A percentile compares a stretch with the other conserved stretches of the same genome.
phyloP scores from a whole-genome alignment of 30 jellyfish, hydroid and myxozoan genomes.

The Aurelia sp. region DNA sequence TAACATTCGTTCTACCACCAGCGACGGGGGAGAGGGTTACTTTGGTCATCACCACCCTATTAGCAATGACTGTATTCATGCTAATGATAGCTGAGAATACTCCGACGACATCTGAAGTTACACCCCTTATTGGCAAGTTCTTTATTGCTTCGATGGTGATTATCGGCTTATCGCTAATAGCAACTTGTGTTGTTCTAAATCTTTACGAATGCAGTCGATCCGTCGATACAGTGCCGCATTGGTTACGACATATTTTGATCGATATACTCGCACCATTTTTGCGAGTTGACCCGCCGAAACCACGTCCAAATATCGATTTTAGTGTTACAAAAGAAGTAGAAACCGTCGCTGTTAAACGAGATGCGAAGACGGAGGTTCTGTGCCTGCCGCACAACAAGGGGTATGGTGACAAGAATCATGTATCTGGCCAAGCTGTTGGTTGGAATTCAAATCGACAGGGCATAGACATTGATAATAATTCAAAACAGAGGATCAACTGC shows the following conservation, averaged over 20 bases:
- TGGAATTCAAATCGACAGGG: slow-evolving; percentile 48
- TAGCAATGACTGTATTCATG: slow-evolving; percentile 96
- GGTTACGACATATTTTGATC: slow-evolving; percentile 60
- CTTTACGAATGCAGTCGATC: slow-evolving; percentile 83
- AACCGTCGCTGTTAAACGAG: slow-evolving; percentile 48
- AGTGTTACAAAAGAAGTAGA: slow-evolving; percentile 33
- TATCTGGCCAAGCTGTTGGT: slow-evolving; percentile 19
- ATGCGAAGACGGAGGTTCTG: slow-evolving; percentile 50
- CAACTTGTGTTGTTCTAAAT: slow-evolving; percentile 87
- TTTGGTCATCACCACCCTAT: slow-evolving; percentile 85
- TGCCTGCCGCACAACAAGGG: slow-evolving; percentile 57
- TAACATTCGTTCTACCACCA: slow-evolving; percentile 92
- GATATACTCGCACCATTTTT: slow-evolving; percentile 89
- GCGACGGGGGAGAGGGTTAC: slow-evolving; percentile 98
- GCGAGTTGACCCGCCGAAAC: slow-evolving; percentile 82
- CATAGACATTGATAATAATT: slow-evolving; percentile 19
- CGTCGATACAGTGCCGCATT: slow-evolving; percentile 78
- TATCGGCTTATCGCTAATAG: slow-evolving; percentile 86
- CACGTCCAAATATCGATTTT: slow-evolving; percentile 44
- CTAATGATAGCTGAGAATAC: slow-evolving; percentile 93
- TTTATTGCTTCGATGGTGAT: slow-evolving; percentile 95
- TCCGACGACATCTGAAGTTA: slow-evolving; percentile 89
- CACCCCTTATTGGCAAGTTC: slow-evolving; percentile 88
- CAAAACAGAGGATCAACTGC: slow-evolving; percentile 14
- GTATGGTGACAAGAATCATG: slow-evolving; percentile 19